phyloP scores from a whole-genome alignment of 2,113 vertebrate species.

The Pagrus major region DNA sequence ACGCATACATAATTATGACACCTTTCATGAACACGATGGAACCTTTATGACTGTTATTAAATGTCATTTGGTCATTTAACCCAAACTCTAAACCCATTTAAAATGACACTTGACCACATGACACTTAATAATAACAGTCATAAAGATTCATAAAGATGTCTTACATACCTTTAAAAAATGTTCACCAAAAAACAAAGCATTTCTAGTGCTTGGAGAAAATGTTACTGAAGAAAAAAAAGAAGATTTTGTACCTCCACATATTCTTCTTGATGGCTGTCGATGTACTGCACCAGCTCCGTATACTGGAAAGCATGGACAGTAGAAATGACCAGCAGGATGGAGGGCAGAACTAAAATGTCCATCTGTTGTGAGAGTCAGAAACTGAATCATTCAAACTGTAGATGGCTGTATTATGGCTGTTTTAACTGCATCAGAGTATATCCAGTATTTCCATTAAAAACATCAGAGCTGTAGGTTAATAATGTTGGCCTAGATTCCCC shows the following conservation, averaged over 20 bases:
- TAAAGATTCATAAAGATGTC: no score
- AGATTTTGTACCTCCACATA: constrained; percentile 74
- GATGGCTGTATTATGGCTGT: background rate
- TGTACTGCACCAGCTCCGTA: constrained; percentile 56
- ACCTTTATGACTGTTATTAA: no score
- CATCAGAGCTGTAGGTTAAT: background rate
- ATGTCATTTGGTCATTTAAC: no score
- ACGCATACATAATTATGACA: no score
- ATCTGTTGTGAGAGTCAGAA: constrained; percentile 63
- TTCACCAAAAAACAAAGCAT: background rate
- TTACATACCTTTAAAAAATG: no score
- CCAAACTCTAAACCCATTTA: no score
- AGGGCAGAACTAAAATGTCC: constrained; percentile 35
- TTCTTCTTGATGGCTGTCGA: constrained; percentile 78
- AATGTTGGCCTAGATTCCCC: no score
- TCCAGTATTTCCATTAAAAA: background rate
- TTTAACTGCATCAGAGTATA: background rate
- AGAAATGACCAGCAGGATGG: constrained; percentile 59
- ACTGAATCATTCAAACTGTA: background rate
- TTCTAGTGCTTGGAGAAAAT: background rate
- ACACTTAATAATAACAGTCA: no score
- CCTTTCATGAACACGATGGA: no score
- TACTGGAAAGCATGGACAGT: constrained; percentile 67
- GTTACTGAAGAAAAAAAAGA: background rate
- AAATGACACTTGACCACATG: no score